Base-by-base conservation (phyloP, 1,140 invertebrate species). In the Camponotus vicinus region DNA sequence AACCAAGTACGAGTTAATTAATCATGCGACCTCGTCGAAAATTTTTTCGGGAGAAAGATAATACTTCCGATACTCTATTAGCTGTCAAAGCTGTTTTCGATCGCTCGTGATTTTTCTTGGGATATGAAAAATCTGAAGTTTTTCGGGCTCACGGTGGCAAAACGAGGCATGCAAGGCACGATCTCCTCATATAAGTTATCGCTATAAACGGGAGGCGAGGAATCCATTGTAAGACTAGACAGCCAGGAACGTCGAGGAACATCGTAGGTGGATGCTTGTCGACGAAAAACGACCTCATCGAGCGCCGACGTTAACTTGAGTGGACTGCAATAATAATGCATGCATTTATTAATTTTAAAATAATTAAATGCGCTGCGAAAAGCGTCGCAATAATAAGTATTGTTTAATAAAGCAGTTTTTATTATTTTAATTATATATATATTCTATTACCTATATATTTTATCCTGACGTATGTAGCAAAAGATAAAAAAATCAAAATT, bases 131-230 rank as follows among this genome's bases (percentile, higher is more conserved):
- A 55, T 61, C 59, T 84, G 1, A 37, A 77, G 49, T 88, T 87
- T 7, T 84, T 75, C 0, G 92, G 86, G 6, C 89, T 91, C 0
- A 91, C 40, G 2, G 85, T 90, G 0, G 85, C 86, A 59, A 89
- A 92, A 18, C 85, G 84, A 0, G 40, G 37, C 64, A 66, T 45
- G 18, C 63, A 8, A 37, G 34, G 5, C 8, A 52, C n/a, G 34
- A 4, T 37, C 15, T 27, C 18, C 21, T 27, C 52, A 0, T 73
- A 27, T n/a, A 7, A 18, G 11, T 66, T 64, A 64, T 40, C 15
- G 6, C 13, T 7, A 9, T 42, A 59, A 21, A 83, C 11, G 61
- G 79, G 80, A 0, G 88, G 90, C 15, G 40, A n/a, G n/a, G 42
- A 13, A 61, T 61, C 40, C 18, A 11, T 70, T 11, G 5, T 45